Evolutionary conservation across 2,797 vertebrate genomes (phyloP).

Genomic region (Myotis findleyi): DNA sequence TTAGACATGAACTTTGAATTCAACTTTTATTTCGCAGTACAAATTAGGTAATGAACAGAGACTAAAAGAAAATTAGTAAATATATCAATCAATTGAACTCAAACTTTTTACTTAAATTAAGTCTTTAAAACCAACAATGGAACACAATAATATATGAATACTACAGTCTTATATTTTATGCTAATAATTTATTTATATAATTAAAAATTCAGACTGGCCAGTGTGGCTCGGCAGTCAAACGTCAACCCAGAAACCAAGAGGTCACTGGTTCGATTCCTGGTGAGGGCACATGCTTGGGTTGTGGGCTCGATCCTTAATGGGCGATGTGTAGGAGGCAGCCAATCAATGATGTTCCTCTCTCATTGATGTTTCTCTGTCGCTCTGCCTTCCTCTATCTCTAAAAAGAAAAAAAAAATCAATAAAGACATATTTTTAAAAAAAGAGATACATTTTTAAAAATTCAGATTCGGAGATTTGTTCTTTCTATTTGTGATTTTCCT

Average conservation of each 20-base stretch:
- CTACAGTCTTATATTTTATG: not conserved
- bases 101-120: not conserved
- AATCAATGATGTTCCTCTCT: too few species aligned
- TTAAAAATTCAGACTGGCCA: not conserved
- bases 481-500: conserved; percentile 46
- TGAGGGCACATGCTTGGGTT: too few species aligned
- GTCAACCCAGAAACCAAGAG: too few species aligned
- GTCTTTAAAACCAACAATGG: conserved; percentile 13
- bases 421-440: too few species aligned
- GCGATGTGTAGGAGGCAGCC: too few species aligned
- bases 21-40: not conserved
- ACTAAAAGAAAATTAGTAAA: conserved; percentile 13
- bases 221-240: too few species aligned
- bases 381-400: too few species aligned
- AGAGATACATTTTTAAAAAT: too few species aligned
- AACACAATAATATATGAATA: not conserved
- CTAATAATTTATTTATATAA: not conserved
- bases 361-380: too few species aligned
- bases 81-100: not conserved
- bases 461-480: not conserved
- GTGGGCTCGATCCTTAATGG: too few species aligned
- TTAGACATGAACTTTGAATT: conserved; percentile 25
- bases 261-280: too few species aligned
- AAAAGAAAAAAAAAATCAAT: too few species aligned
- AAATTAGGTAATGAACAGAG: not conserved